Percentiles rank a stretch among this genome's conserved stretches.
Conservation (phyloP, 2,888 invertebrate species). For the Mimachlamys varia region DNA sequence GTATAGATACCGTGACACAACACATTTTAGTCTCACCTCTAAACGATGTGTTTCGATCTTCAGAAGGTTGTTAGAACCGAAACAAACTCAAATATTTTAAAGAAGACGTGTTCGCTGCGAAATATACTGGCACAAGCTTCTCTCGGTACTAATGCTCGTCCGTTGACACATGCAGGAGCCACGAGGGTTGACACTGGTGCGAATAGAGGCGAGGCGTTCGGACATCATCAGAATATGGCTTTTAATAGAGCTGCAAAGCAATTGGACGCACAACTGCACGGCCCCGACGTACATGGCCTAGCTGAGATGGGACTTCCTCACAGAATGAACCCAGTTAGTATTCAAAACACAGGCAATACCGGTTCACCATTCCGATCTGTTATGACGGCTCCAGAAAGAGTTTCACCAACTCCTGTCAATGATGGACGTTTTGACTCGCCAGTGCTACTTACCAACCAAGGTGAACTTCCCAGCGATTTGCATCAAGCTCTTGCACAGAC, state of each 20-base stretch:
- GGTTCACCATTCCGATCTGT: neutral
- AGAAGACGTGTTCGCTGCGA: constrained; percentile 33
- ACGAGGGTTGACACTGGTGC: neutral
- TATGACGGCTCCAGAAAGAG: neutral
- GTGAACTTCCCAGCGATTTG: neutral
- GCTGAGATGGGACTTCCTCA: neutral
- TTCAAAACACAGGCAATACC: neutral
- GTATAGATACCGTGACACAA: neutral
- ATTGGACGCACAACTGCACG: neutral
- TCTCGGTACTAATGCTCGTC: constrained; percentile 16
- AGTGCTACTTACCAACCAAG: neutral
- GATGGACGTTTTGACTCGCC: neutral
- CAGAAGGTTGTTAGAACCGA: neutral
- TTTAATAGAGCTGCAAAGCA: constrained; percentile 19
- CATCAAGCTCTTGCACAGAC: neutral
- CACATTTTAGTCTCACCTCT: neutral
- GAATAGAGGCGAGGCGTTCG: neutral
- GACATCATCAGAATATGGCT: constrained; percentile 17
- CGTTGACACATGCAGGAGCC: constrained; percentile 30
- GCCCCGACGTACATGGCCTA: neutral
- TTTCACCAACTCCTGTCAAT: neutral
- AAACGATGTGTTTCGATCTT: neutral
- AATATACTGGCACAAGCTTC: neutral
- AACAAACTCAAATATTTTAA: constrained; percentile 15
- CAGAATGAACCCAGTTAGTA: neutral